Evolutionary conservation across 2,113 vertebrate species (phyloP).

Genomic region (Nanger granti): DNA sequence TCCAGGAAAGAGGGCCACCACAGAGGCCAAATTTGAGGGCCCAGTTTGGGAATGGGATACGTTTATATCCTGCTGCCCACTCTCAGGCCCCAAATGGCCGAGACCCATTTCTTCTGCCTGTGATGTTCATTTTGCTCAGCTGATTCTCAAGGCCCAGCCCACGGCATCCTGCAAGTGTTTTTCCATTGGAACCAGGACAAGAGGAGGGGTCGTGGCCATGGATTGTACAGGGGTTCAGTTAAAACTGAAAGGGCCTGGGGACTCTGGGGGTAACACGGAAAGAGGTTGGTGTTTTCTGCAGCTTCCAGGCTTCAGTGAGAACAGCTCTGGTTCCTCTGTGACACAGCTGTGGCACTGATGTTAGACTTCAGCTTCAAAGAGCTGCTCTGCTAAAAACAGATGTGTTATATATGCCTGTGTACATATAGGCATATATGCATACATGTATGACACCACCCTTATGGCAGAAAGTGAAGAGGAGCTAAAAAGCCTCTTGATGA

Average conservation of each 20-base stretch:
- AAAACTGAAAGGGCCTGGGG: background rate
- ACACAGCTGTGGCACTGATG: background rate
- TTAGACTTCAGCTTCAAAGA: background rate
- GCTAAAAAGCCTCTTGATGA: too few species aligned
- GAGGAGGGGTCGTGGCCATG: background rate
- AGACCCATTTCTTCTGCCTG: background rate
- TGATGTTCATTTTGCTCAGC: background rate
- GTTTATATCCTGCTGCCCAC: too few species aligned
- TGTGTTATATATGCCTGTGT: fast-evolving
- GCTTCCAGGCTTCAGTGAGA: background rate
- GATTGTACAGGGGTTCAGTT: background rate
- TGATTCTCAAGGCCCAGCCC: background rate
- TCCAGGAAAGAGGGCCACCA: background rate
- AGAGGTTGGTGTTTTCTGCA: background rate
- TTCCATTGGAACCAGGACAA: background rate
- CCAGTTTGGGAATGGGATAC: fast-evolving
- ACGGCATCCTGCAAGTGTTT: background rate
- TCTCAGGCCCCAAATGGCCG: background rate
- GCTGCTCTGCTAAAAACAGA: background rate
- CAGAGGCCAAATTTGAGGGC: too few species aligned
- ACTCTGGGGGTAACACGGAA: background rate
- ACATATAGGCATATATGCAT: fast-evolving
- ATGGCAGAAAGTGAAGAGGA: too few species aligned
- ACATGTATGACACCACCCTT: background rate
- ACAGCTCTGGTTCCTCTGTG: background rate